Conservation (phyloP, 2,888 invertebrate genomes). For the Pelosia muscerda region DNA sequence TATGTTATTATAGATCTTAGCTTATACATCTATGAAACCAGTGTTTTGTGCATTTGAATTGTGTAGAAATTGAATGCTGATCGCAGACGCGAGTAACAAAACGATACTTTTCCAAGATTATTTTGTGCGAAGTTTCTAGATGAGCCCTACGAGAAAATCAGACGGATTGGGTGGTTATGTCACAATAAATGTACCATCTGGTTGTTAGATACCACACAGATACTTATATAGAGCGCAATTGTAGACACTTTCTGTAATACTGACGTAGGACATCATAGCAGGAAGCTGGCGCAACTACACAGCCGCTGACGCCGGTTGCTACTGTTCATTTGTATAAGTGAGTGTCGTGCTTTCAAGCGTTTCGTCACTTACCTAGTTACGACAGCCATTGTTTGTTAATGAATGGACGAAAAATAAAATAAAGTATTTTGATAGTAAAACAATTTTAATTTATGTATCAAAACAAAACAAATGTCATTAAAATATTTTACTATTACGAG, state of each 20-base stretch:
- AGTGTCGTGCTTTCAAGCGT: not conserved
- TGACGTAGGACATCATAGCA: not conserved
- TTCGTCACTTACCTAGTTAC: not conserved
- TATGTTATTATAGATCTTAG: constrained; percentile 4
- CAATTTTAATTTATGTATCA: not conserved
- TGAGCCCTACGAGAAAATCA: not conserved
- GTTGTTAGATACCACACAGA: not conserved
- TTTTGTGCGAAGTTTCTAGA: not conserved
- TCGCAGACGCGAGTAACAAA: not conserved
- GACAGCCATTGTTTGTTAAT: constrained; percentile 4
- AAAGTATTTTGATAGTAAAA: not conserved
- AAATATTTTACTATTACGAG: too few species aligned
- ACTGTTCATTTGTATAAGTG: not conserved
- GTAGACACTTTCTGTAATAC: not conserved
- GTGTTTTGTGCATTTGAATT: not conserved
- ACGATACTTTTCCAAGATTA: not conserved
- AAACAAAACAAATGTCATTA: not conserved
- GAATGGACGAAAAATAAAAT: not conserved
- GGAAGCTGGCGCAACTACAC: not conserved
- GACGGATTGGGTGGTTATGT: not conserved
- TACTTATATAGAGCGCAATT: not conserved
- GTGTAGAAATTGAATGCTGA: not conserved
- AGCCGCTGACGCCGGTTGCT: not conserved
- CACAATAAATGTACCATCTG: not conserved
- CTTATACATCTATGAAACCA: not conserved